Base-by-base conservation (phyloP, 2,113 vertebrate species). In the Phoenicopterus ruber region DNA sequence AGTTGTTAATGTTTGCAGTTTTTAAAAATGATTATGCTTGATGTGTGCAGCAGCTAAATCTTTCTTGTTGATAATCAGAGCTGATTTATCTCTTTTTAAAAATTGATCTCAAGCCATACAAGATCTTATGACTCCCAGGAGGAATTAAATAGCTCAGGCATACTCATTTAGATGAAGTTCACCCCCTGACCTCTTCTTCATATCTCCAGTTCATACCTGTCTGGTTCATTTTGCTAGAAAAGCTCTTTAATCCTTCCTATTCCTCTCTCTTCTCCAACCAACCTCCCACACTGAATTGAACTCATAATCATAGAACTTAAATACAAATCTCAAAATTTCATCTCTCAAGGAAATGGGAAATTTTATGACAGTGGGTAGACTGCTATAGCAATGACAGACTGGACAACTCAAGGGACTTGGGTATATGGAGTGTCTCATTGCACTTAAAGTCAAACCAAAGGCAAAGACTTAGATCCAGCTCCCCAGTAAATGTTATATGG, bases 11-110 rank as follows among this genome's bases (percentile, higher is more conserved):
- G 67, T 80, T 71, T 80, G 94, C 91, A 72, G 38, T 58, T 97
- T 94, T 93, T 17, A 85, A 89, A 94, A 96, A 87, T 78, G 0
- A 70, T 82, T 88, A 31, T 74, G 38, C 71, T 86, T 92, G 78
- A 91, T 94, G 46, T 74, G 44, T 74, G 62, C 24, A 86, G 59
- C 86, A 93, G 55, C 26, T 95, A 83, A 95, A 91, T 94, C 93
- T 87, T 91, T 90, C 59, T 85, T 61, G 18, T 77, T 93, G 85
- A 86, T 95, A 76, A 82, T 88, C 89, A 86, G 76, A 72, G 58
- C 38, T 94, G 77, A 96, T 94, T 94, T 93, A 89, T 89, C 47
- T 87, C 50, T 91, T 86, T 90, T 88, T 29, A 95, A 96, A 96
- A 90, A 92, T 87, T 93, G 80, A 92, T 95, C 63, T 96, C 55